Conservation (phyloP, 2,888 invertebrate species). For the Acanthococcus lagerstroemiae region DNA sequence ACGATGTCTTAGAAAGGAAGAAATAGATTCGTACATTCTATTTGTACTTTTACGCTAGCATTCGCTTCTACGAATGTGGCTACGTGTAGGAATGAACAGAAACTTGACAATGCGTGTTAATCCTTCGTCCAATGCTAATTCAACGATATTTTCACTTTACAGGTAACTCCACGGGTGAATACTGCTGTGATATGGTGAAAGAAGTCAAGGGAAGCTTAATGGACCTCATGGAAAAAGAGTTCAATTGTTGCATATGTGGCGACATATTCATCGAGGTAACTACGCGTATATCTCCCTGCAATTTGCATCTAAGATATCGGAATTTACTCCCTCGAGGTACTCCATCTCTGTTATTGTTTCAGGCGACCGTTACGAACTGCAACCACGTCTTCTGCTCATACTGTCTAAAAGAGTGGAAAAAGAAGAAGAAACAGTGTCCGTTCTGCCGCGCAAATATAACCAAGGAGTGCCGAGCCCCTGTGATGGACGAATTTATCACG, state of each 20-base stretch:
- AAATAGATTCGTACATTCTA: no score
- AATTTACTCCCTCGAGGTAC: neutral
- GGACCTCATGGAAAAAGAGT: slow-evolving; percentile 16
- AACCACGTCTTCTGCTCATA: slow-evolving; percentile 9
- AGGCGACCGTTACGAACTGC: slow-evolving; percentile 22
- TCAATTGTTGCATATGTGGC: slow-evolving; percentile 19
- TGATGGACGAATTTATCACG: slow-evolving; percentile 4
- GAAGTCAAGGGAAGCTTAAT: neutral
- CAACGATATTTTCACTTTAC: no score
- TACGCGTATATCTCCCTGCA: neutral
- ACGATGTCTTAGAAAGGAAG: no score
- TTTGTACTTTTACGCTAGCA: neutral
- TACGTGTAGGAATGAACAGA: no score
- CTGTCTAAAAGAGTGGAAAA: slow-evolving; percentile 16
- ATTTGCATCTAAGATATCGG: neutral
- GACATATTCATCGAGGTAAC: slow-evolving; percentile 15
- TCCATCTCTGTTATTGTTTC: neutral
- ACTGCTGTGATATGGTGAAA: neutral
- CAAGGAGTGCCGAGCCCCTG: neutral
- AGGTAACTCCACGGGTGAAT: neutral
- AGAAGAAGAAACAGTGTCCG: slow-evolving; percentile 14
- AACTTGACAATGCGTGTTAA: no score
- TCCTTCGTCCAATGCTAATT: no score
- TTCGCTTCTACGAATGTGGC: no score
- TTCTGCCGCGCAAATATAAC: slow-evolving; percentile 1